These are phyloP conservation scores for Caradrina clavipalpis DNA, from an alignment of 2,888 invertebrate species.

Conservation along the genomic window DNA sequence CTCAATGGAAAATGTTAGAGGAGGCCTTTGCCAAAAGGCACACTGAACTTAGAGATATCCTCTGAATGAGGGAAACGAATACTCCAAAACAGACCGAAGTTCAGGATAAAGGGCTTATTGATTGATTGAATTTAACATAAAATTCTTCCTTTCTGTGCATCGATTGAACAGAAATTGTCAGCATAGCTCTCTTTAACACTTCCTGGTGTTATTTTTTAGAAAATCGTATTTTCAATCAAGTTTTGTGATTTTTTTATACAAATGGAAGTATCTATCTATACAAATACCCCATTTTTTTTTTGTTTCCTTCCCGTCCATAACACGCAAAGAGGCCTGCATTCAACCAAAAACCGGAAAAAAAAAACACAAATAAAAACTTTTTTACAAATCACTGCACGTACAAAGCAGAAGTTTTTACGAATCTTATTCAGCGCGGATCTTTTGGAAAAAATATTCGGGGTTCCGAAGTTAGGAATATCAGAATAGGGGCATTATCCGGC, in stretches of 20 bases:
- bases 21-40: too few species aligned
- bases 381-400: conserved; percentile 59
- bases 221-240: background rate
- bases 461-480: conserved; percentile 62
- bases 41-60: too few species aligned
- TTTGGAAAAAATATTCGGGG: conserved; percentile 56
- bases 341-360: conserved; percentile 23
- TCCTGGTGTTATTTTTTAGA: conserved; percentile 9
- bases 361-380: conserved; percentile 40
- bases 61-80: too few species aligned
- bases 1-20: too few species aligned
- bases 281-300: background rate
- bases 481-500: conserved; percentile 69
- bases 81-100: too few species aligned
- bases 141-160: background rate
- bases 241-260: background rate
- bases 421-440: conserved; percentile 54
- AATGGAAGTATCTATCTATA: background rate
- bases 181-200: background rate
- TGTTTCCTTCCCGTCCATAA: background rate
- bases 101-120: too few species aligned
- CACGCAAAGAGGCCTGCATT: background rate
- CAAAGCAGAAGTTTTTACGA: conserved; percentile 57
- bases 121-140: too few species aligned
- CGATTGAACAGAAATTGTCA: conserved; percentile 7